Evolutionary conservation across 53 echinoderm and acorn worm species (phyloP).

Genomic region (Henricia sp.): DNA sequence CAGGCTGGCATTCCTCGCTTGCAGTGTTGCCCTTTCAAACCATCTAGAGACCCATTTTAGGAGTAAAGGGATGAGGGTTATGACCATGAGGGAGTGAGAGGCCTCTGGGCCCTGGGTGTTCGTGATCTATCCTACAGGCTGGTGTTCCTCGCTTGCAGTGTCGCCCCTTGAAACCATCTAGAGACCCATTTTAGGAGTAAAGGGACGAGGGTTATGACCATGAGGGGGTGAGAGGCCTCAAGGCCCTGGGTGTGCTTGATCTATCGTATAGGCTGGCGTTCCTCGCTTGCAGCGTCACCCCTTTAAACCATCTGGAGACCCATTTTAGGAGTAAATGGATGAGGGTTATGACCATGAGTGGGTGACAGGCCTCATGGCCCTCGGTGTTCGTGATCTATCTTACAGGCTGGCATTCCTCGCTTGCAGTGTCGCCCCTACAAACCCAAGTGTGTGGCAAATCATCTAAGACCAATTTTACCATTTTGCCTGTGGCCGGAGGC

Average conservation of each 20-base stretch:
- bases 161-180: conserved; percentile 87
- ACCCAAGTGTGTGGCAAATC: conserved; percentile 82
- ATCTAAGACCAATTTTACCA: neutral
- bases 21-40: conserved; percentile 91
- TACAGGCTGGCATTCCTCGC: conserved; percentile 96
- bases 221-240: conserved; percentile 91
- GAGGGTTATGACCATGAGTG: conserved; percentile 90
- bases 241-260: conserved; percentile 93
- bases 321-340: conserved; percentile 74
- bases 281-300: conserved; percentile 87
- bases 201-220: conserved; percentile 82
- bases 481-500: too few relatives aligned
- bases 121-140: conserved; percentile 92
- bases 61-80: conserved; percentile 77
- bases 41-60: neutral
- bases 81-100: conserved; percentile 89
- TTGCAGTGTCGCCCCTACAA: conserved; percentile 89
- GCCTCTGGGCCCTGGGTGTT: conserved; percentile 93
- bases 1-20: conserved; percentile 91
- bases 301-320: conserved; percentile 89
- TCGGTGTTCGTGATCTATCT: conserved; percentile 90
- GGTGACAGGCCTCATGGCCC: conserved; percentile 86
- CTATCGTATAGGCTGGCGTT: conserved; percentile 93
- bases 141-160: conserved; percentile 89
- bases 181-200: conserved; percentile 80